Evolutionary conservation across 2,113 vertebrate genomes (phyloP).

Genomic region (Actinemys pallida): DNA sequence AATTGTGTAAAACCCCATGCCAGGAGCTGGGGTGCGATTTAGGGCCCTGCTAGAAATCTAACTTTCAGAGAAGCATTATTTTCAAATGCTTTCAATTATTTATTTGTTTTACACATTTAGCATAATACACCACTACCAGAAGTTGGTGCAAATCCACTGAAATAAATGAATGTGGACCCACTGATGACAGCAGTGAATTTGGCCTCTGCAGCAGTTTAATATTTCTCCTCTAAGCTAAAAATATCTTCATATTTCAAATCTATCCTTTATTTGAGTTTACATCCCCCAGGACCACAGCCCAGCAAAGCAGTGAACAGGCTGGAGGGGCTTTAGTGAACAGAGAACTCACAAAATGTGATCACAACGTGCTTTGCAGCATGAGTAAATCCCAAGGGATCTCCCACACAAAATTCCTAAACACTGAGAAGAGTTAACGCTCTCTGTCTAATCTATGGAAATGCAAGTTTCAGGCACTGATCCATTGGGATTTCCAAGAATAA

Average conservation of each 20-base stretch:
- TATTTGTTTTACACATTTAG: constrained; percentile 20
- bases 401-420: constrained; percentile 57
- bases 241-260: constrained; percentile 71
- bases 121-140: background rate
- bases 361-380: constrained; percentile 69
- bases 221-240: constrained; percentile 75
- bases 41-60: background rate
- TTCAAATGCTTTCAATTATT: constrained; percentile 23
- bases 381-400: constrained; percentile 63
- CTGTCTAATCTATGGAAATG: constrained; percentile 64
- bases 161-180: constrained; percentile 25
- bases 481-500: constrained; percentile 50
- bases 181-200: constrained; percentile 40
- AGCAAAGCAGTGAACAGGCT: constrained; percentile 65
- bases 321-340: constrained; percentile 72
- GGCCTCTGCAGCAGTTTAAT: constrained; percentile 47
- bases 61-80: background rate
- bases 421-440: constrained; percentile 59
- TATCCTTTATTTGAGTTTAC: constrained; percentile 74
- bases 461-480: constrained; percentile 44
- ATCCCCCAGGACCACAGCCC: constrained; percentile 69
- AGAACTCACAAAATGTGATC: constrained; percentile 74
- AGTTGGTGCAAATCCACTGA: background rate
- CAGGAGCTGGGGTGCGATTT: background rate
- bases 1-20: background rate